Evolutionary conservation across 2,113 vertebrate species (phyloP).

Genomic region (Vulpes lagopus): DNA sequence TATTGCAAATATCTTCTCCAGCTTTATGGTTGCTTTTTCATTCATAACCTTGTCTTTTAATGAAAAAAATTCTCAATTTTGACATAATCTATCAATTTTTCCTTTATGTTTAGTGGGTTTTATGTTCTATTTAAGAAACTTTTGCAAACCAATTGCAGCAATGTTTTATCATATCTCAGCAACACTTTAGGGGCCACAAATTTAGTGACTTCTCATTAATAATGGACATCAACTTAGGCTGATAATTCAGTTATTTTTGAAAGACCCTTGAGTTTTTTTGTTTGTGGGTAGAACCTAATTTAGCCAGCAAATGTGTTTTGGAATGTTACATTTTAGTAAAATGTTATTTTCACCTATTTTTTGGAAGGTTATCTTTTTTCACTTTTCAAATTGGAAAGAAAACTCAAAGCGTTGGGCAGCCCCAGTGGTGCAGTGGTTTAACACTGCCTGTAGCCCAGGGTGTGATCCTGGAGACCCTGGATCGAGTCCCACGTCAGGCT

Average conservation of each 20-base stretch:
- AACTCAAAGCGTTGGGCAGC: background rate
- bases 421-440: no score
- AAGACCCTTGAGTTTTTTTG: background rate
- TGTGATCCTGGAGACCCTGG: no score
- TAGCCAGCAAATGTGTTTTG: background rate
- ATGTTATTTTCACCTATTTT: background rate
- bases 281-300: background rate
- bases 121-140: background rate
- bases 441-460: no score
- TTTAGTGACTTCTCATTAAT: background rate
- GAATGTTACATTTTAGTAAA: slow-evolving; percentile 32
- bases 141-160: background rate
- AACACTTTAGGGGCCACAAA: background rate
- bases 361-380: background rate
- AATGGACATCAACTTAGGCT: background rate
- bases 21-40: slow-evolving; percentile 22
- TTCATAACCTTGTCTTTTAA: background rate
- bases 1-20: background rate
- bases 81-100: background rate
- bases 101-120: background rate
- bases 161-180: background rate
- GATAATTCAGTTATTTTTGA: slow-evolving; percentile 34
- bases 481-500: no score
- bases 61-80: slow-evolving; percentile 13
- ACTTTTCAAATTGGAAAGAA: background rate